Evolutionary conservation across 2,113 vertebrate species (phyloP), one percentile per base, ranked within the genome.

Genomic region (Poecile atricapillus): DNA sequence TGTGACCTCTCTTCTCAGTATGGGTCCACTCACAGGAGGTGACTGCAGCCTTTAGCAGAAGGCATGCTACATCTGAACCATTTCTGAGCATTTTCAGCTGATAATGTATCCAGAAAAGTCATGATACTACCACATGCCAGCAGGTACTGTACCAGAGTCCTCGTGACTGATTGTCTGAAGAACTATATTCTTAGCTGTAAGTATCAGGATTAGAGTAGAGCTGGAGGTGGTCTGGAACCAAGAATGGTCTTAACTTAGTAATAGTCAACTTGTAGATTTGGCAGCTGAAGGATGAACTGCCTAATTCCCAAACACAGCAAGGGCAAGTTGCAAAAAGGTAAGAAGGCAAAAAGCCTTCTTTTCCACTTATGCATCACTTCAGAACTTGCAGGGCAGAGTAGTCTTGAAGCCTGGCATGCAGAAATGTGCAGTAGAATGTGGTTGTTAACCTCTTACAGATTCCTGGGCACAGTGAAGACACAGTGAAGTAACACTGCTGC

Each of bases 21-120:
- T 9, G 47, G 49, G 31, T 65, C 83, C 56, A 35, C 83, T 47
- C 68, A 89, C 90, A 74, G 86, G 52, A 93, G 46, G 81, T 83
- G 80, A 92, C 43, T 94, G 47, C 59, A 89, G 43, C 64, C 33
- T 62, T 60, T 33, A 60, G 63, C 49, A 77, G 50, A 83, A 80
- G 37, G 80, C 63, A 77, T 3, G 0, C 87, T 84, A 47, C 33
- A 62, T 27, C 63, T 33, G 15, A 84, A 52, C 23, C 70, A 89
- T 89, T 82, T 49, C 60, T 0, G 0, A 37, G 24, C 53, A 55
- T 71, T 88, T 80, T 73, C 37, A 85, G 58, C 27, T 79, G 79
- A 41, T 41, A 56, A 82, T 46, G 52, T 25, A 27, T 44, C 46
- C 62, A 64, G 53, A 68, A 59, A 27, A 58, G 46, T 47, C 30